Percentiles rank a stretch among this genome's conserved stretches.
These are phyloP conservation scores for Drosophila sp. DNA, from an alignment of 1,140 invertebrate genomes.

Conservation along the genomic window DNA sequence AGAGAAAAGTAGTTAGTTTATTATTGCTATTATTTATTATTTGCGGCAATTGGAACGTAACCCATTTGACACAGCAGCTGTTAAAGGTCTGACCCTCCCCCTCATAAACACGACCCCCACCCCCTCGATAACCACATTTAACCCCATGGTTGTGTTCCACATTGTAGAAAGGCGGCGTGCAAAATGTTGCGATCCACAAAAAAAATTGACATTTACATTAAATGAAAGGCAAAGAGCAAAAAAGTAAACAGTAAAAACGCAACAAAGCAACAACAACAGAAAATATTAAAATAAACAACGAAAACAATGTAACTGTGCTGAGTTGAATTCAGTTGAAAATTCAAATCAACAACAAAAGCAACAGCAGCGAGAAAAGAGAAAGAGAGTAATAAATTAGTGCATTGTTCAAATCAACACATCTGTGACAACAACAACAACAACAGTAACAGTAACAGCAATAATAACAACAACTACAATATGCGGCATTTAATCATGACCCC, in stretches of 20 bases:
- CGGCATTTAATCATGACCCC: conserved; percentile 82
- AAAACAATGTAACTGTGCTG: conserved; percentile 59
- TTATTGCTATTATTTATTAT: conserved; percentile 42
- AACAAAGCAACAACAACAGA: conserved; percentile 40
- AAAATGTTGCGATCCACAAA: conserved; percentile 62
- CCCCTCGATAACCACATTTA: neutral
- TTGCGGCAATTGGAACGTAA: conserved; percentile 70
- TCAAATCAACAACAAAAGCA: conserved; percentile 43
- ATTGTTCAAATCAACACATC: conserved; percentile 43
- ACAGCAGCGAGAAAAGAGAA: no score
- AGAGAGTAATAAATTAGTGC: conserved; percentile 59
- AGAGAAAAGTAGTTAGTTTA: no score
- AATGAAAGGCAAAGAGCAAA: conserved; percentile 47
- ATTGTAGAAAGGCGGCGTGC: conserved; percentile 42
- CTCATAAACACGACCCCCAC: neutral
- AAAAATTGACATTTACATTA: conserved; percentile 76
- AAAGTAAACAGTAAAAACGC: conserved; percentile 45
- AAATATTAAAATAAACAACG: conserved; percentile 38
- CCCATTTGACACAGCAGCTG: conserved; percentile 62
- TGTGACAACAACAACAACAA: conserved; percentile 2
- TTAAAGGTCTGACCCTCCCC: conserved; percentile 9
- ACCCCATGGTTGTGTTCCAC: conserved; percentile 28
- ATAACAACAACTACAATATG: conserved; percentile 49
- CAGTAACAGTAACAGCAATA: conserved; percentile 26
- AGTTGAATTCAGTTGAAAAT: conserved; percentile 37